Conservation (phyloP, 30 jellyfish, hydroid and myxozoan genomes). For the Sanderia malayensis region DNA sequence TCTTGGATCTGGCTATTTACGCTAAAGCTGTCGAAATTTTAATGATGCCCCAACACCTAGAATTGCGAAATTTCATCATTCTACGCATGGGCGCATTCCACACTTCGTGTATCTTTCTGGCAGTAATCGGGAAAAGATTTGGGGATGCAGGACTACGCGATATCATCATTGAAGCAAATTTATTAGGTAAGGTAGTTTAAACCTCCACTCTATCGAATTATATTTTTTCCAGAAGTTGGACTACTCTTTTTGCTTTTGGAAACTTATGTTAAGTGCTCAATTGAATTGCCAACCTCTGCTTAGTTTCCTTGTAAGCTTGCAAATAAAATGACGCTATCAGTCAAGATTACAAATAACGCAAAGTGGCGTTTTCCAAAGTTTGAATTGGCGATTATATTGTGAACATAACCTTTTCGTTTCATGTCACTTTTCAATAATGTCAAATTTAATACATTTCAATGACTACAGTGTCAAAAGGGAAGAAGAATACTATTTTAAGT, state of each 20-base stretch:
- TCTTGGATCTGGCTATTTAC: too few species aligned
- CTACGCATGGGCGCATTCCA: too few species aligned
- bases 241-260: not conserved
- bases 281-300: constrained; percentile 4
- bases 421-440: not conserved
- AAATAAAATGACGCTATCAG: not conserved
- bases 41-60: too few species aligned
- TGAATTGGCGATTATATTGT: too few species aligned
- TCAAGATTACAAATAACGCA: not conserved
- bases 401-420: not conserved
- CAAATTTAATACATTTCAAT: too few species aligned
- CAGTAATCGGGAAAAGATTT: constrained; percentile 45
- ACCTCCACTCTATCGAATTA: not conserved
- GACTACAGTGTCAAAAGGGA: too few species aligned
- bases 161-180: too few species aligned
- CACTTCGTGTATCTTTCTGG: constrained; percentile 37
- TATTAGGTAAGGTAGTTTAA: not conserved
- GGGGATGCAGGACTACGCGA: too few species aligned
- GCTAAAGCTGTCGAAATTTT: too few species aligned
- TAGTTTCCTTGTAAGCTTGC: not conserved
- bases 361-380: too few species aligned
- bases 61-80: too few species aligned
- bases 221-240: not conserved
- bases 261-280: not conserved
- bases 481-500: too few species aligned